Conservation (phyloP, 2,888 invertebrate genomes). For the Belgica antarctica region DNA sequence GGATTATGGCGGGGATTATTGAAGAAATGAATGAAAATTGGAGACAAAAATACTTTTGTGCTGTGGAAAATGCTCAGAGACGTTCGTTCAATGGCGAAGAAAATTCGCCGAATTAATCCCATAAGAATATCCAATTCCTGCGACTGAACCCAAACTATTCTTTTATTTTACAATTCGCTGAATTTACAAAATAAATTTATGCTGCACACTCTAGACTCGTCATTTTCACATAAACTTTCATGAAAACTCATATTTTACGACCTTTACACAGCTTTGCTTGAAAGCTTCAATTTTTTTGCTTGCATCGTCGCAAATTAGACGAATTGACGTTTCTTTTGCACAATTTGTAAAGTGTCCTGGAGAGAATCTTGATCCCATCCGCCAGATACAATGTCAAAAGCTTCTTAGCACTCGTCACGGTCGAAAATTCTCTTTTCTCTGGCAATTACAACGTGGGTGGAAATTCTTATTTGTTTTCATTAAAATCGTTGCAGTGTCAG, state of each 20-base stretch:
- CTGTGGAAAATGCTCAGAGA: neutral
- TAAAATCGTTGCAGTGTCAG: slow-evolving; percentile 5
- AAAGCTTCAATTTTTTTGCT: neutral
- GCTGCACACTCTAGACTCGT: neutral
- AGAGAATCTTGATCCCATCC: neutral
- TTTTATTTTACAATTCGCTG: slow-evolving; percentile 1
- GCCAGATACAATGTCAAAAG: too few relatives aligned
- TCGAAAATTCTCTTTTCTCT: too few relatives aligned
- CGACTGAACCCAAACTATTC: neutral
- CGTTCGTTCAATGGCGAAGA: neutral
- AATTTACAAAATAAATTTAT: neutral
- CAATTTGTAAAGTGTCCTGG: slow-evolving; percentile 22
- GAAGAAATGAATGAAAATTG: slow-evolving; percentile 10
- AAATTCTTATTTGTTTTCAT: slow-evolving; percentile 4
- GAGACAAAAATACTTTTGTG: slow-evolving; percentile 9
- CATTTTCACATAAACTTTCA: neutral
- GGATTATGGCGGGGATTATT: slow-evolving; percentile 37
- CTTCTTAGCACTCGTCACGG: too few relatives aligned
- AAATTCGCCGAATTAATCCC: neutral
- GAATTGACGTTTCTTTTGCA: neutral
- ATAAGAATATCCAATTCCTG: neutral
- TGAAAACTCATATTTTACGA: slow-evolving; percentile 11
- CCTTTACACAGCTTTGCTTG: neutral
- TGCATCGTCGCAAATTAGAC: neutral
- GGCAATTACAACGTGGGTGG: slow-evolving; percentile 3